phyloP scores from a whole-genome alignment of 2,113 vertebrate genomes.

The Mesembrinibis cayennensis region DNA sequence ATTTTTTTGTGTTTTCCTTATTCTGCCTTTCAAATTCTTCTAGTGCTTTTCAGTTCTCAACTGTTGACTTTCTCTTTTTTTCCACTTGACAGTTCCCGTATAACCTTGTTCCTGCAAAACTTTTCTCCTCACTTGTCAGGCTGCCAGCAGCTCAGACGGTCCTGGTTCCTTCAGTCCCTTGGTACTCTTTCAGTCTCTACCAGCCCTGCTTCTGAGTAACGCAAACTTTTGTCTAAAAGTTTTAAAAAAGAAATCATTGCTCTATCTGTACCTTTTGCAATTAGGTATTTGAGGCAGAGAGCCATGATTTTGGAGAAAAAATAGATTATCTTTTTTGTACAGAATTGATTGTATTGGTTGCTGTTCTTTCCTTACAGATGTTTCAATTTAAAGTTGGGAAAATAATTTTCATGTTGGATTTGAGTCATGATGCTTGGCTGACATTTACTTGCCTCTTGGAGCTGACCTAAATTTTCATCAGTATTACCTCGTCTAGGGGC shows the following conservation, averaged over 20 bases:
- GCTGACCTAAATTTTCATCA: conserved; percentile 41
- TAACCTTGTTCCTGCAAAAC: conserved; percentile 20
- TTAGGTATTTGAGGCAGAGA: not conserved
- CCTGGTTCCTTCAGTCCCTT: not conserved
- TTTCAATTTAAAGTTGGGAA: conserved; percentile 72
- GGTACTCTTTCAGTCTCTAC: not conserved
- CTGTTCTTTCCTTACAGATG: conserved; percentile 56
- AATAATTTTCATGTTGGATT: conserved; percentile 60
- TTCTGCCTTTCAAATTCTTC: not conserved
- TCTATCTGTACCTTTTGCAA: not conserved
- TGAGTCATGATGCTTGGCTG: conserved; percentile 69
- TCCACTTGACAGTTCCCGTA: conserved; percentile 33
- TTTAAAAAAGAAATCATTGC: not conserved
- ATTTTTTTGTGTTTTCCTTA: not conserved
- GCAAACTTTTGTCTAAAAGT: not conserved
- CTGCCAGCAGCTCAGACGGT: conserved; percentile 3
- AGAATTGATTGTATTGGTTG: not conserved
- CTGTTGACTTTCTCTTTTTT: conserved; percentile 17
- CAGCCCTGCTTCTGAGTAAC: not conserved
- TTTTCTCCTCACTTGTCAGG: not conserved
- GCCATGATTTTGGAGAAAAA: not conserved
- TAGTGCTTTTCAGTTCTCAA: not conserved
- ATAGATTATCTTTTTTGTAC: not conserved
- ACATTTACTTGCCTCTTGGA: conserved; percentile 46
- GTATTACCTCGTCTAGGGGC: not conserved